These are phyloP conservation scores for Selene dorsalis DNA, from an alignment of 2,797 vertebrate species.

Conservation along the genomic window DNA sequence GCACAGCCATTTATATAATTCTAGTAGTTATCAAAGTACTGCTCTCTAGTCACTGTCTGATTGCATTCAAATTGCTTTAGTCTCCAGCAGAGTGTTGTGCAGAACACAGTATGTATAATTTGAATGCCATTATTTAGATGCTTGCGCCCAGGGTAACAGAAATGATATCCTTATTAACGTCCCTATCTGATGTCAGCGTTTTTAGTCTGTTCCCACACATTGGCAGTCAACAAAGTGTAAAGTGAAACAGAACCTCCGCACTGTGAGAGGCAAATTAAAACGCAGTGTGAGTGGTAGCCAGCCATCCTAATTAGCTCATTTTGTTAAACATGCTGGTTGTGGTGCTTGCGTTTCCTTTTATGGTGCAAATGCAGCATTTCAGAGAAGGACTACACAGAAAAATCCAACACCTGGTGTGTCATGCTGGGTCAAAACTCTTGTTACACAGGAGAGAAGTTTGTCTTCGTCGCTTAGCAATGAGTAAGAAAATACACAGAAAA, in stretches of 20 bases:
- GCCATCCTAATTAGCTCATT: slow-evolving; percentile 63
- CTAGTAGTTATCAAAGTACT: slow-evolving; percentile 45
- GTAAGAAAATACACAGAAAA: slow-evolving; percentile 45
- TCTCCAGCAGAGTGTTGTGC: slow-evolving; percentile 59
- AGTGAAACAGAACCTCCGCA: slow-evolving; percentile 51
- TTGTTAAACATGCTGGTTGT: slow-evolving; percentile 50
- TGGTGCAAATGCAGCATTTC: slow-evolving; percentile 59
- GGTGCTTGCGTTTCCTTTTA: slow-evolving; percentile 23
- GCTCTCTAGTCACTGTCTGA: slow-evolving; percentile 57
- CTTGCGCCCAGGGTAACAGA: slow-evolving; percentile 38
- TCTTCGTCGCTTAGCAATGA: slow-evolving; percentile 46
- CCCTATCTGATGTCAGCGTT: slow-evolving; percentile 55
- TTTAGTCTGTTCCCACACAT: slow-evolving; percentile 52
- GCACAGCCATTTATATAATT: slow-evolving; percentile 30
- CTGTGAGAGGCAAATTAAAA: slow-evolving; percentile 68
- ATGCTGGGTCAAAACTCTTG: slow-evolving; percentile 49
- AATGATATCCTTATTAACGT: slow-evolving; percentile 68
- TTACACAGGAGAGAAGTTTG: slow-evolving; percentile 54
- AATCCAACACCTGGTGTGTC: slow-evolving; percentile 57
- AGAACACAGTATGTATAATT: slow-evolving; percentile 62
- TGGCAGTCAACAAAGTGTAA: slow-evolving; percentile 63
- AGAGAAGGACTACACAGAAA: slow-evolving; percentile 23
- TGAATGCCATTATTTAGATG: slow-evolving; percentile 65
- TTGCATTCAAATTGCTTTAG: slow-evolving; percentile 56
- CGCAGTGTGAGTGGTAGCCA: slow-evolving; percentile 49